These are phyloP conservation scores for Polydrusus cervinus DNA, from an alignment of 2,888 invertebrate species.

Conservation along the genomic window DNA sequence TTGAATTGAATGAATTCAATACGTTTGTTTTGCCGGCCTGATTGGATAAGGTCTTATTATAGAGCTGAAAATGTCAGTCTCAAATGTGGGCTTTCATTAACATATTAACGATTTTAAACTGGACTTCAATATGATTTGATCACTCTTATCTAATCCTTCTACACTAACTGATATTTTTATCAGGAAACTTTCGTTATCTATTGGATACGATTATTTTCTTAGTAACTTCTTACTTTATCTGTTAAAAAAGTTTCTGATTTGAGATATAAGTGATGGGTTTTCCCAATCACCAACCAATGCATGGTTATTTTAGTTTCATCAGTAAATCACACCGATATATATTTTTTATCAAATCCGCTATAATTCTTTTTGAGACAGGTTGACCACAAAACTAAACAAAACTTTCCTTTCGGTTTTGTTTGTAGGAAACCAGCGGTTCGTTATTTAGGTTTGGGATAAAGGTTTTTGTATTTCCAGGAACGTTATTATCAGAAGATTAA, in stretches of 20 bases:
- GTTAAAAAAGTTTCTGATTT: background rate
- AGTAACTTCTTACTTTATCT: background rate
- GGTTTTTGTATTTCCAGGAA: slow-evolving; percentile 1
- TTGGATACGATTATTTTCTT: background rate
- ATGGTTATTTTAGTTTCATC: background rate
- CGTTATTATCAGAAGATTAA: background rate
- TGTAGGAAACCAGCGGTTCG: slow-evolving; percentile 16
- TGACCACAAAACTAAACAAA: slow-evolving; percentile 22
- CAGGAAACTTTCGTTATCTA: background rate
- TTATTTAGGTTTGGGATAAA: slow-evolving; percentile 10
- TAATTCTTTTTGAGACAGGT: background rate
- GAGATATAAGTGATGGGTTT: background rate
- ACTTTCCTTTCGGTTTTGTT: slow-evolving; percentile 1
- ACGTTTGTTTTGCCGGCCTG: background rate
- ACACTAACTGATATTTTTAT: background rate
- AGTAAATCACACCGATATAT: slow-evolving; percentile 1
- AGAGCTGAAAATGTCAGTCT: too few species aligned
- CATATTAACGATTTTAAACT: too few species aligned
- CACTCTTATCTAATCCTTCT: too few species aligned
- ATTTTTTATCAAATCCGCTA: background rate
- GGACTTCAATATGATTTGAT: too few species aligned
- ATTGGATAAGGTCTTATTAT: too few species aligned
- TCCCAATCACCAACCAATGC: background rate
- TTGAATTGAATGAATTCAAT: background rate
- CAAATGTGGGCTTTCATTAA: too few species aligned